Evolutionary conservation across 2,797 vertebrate genomes (phyloP), one percentile per base, ranked within the genome.

Genomic region (Pampus argenteus): DNA sequence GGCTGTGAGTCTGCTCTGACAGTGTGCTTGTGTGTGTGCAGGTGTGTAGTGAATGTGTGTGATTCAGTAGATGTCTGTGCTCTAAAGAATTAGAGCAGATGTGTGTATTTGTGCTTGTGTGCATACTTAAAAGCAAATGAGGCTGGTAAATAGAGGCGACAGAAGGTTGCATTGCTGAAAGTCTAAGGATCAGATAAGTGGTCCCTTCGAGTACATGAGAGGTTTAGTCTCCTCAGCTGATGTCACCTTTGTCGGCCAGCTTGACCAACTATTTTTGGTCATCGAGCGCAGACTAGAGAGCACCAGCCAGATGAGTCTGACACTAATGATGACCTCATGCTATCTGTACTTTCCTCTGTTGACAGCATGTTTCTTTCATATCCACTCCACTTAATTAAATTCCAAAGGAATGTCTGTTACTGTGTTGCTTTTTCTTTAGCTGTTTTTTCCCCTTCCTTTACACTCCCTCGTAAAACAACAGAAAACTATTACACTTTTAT

Each of bases 1-100:
- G 91, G 93, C 86, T 96, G 94, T 95, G 88, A 96, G 93, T 95
- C 71, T 71, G 5, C 38, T 64, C 61, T 66, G 48, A 81, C 49
- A 57, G 61, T 73, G 47, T 77, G 6, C 34, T 49, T 80, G 64
- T 79, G 56, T 85, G 82, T 75, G 57, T 74, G 79, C 26, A 47
- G 26, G 63, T 79, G 70, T 83, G 75, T 81, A 58, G 60, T 60
- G 66, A n/a, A 28, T 58, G 79, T 54, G 62, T 51, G 44, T 54
- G 42, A 14, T 45, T 52, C n/a, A 44, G 38, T 57, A 34, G 7
- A 78, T 50, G 28, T 49, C 25, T 54, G 44, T 56, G 28, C 38
- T 38, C 13, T 22, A 25, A 44, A 40, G 9, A 34, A 45, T 58
- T 31, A 45, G 60, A 51, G n/a, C 50, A 20, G 34, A 31, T 0